Conservation (phyloP, 2,113 vertebrate genomes). For the Lutjanus erythropterus region DNA sequence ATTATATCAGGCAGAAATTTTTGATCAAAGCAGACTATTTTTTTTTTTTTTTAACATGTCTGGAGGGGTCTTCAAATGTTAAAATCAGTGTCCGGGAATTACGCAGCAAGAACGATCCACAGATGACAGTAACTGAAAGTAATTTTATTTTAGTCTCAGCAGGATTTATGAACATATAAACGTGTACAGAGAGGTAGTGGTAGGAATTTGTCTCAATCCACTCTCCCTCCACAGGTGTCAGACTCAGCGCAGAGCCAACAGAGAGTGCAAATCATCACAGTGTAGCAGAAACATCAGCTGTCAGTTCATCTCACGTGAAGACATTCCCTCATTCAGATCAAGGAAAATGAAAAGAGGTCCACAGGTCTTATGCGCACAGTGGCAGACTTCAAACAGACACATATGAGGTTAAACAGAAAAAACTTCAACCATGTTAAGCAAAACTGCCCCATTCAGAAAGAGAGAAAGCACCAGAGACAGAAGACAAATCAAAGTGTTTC, state of each 20-base stretch:
- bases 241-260: conserved; percentile 37
- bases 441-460: conserved; percentile 26
- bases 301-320: conserved; percentile 70
- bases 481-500: conserved; percentile 30
- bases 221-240: conserved; percentile 50
- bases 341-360: conserved; percentile 7
- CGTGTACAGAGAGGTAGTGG: conserved; percentile 86
- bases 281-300: conserved; percentile 79
- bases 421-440: conserved; percentile 24
- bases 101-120: conserved; percentile 22
- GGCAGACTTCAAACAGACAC: conserved; percentile 30
- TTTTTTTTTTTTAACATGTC: neutral
- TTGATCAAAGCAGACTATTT: neutral
- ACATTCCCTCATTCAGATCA: conserved; percentile 53
- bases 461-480: conserved; percentile 8
- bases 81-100: neutral
- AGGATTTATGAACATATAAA: conserved; percentile 78
- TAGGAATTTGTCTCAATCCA: conserved; percentile 61
- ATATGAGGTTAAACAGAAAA: conserved; percentile 30
- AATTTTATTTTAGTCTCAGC: conserved; percentile 87
- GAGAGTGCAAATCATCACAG: conserved; percentile 77
- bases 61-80: neutral
- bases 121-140: conserved; percentile 52
- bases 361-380: conserved; percentile 15
- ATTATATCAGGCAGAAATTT: too few relatives aligned